Base-by-base conservation (phyloP, 2,888 invertebrate species). In the Yponomeuta evonymella region DNA sequence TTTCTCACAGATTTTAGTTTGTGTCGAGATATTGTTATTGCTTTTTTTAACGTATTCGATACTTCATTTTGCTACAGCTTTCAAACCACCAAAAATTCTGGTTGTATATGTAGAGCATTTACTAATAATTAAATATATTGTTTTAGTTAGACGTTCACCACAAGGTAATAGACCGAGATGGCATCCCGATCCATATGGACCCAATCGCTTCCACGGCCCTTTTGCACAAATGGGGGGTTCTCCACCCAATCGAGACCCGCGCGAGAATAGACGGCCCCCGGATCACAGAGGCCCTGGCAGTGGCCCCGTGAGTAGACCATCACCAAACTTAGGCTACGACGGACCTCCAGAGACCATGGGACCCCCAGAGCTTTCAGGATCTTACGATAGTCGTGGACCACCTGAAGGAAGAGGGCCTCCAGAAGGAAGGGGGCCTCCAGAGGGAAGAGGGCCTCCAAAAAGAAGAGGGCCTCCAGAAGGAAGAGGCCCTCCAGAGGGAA, bases 371-470 rank as follows among this genome's bases (percentile, higher is more conserved):
- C 12, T 3, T 58, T 12, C 15, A 15, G 51, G 51, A 58, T 15
- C 51, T 15, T 15, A 12, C 5, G 15, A 58, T 5, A 12, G 51
- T 1, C 51, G 15, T 15, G 51, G 51, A 58, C 3, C 51, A 58
- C 5, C 2, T 58, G 15, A 5, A 58, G 51, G 15, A 10, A 58
- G 15, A 15, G 15, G 12, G 15, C 73, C 75, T 63, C 70, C 70
- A 69, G 68, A 68, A n/a, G 69, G 73, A 12, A 72, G 72, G 70
- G 72, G 72, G 58, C 70, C 76, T 0, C 75, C 77, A 5, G 64
- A 48, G 64, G 64, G 73, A 10, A 71, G 74, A 71, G 76, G 73
- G 0, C 69, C 72, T 48, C 70, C 75, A 36, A 43, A 33, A 2
- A 69, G 74, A 2, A 72, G 69, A 63, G 67, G 70, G 62, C 74